Conservation (phyloP, 2,113 vertebrate genomes). For the Carassius auratus region DNA sequence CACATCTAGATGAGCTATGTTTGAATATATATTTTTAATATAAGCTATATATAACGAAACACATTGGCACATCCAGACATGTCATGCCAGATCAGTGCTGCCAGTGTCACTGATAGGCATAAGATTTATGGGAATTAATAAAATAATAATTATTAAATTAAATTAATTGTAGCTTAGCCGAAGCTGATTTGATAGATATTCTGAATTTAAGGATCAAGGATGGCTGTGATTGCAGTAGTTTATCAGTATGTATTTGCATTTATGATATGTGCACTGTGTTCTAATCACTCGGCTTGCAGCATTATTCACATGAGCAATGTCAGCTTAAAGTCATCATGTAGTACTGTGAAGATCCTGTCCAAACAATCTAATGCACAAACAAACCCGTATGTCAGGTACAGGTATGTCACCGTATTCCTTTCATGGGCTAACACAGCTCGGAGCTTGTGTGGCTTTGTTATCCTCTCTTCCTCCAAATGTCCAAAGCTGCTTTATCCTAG, state of each 20-base stretch:
- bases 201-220: not conserved
- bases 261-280: not conserved
- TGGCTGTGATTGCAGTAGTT: not conserved
- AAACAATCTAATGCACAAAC: not conserved
- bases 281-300: not conserved
- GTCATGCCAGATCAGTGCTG: not conserved
- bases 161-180: not conserved
- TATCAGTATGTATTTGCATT: not conserved
- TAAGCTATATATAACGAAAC: too few relatives aligned
- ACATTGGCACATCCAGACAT: too few relatives aligned
- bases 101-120: not conserved
- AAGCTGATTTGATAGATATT: not conserved
- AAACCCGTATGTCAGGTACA: not conserved
- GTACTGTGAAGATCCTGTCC: not conserved
- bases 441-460: not conserved
- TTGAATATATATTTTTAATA: too few relatives aligned
- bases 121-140: not conserved
- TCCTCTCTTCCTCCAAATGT: not conserved
- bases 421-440: not conserved
- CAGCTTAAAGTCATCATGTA: not conserved
- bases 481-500: slow-evolving; percentile 26
- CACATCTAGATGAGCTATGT: too few relatives aligned
- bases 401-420: not conserved
- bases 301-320: not conserved
- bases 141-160: not conserved